These are phyloP conservation scores for Volucella inanis DNA, from an alignment of 2,888 invertebrate genomes.

Conservation along the genomic window DNA sequence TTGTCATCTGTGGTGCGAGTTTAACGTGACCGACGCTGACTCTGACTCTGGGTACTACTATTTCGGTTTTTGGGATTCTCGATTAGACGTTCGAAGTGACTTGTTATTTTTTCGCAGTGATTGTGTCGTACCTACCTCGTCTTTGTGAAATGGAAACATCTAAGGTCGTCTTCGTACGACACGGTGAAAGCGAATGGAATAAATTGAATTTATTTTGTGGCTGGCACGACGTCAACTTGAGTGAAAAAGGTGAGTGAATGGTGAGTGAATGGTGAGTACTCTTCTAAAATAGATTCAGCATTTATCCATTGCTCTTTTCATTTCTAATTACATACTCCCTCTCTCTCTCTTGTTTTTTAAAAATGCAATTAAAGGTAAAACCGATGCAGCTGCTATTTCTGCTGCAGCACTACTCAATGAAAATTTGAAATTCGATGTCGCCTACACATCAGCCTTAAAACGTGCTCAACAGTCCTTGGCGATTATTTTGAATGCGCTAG, in stretches of 20 bases:
- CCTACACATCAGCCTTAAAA: slow-evolving; percentile 91
- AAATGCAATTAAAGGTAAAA: slow-evolving; percentile 76
- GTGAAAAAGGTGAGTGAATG: slow-evolving; percentile 86
- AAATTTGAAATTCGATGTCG: slow-evolving; percentile 89
- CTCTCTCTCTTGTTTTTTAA: slow-evolving; percentile 14
- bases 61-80: slow-evolving; percentile 32
- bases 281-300: not conserved
- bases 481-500: slow-evolving; percentile 87
- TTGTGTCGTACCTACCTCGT: not conserved
- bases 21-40: slow-evolving; percentile 16
- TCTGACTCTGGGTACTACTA: not conserved
- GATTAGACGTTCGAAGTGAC: slow-evolving; percentile 26
- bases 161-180: slow-evolving; percentile 85
- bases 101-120: slow-evolving; percentile 55
- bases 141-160: slow-evolving; percentile 76
- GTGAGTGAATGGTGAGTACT: slow-evolving; percentile 81
- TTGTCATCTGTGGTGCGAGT: slow-evolving; percentile 25
- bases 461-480: slow-evolving; percentile 90
- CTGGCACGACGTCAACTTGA: slow-evolving; percentile 89
- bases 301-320: slow-evolving; percentile 14
- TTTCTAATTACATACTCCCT: slow-evolving; percentile 16
- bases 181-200: slow-evolving; percentile 91
- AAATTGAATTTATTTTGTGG: slow-evolving; percentile 89
- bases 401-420: slow-evolving; percentile 89
- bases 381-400: slow-evolving; percentile 80